A percentile compares a stretch with the other conserved stretches of the same genome.
Conservation (phyloP, 1,140 invertebrate genomes). For the Bombus confusus region DNA sequence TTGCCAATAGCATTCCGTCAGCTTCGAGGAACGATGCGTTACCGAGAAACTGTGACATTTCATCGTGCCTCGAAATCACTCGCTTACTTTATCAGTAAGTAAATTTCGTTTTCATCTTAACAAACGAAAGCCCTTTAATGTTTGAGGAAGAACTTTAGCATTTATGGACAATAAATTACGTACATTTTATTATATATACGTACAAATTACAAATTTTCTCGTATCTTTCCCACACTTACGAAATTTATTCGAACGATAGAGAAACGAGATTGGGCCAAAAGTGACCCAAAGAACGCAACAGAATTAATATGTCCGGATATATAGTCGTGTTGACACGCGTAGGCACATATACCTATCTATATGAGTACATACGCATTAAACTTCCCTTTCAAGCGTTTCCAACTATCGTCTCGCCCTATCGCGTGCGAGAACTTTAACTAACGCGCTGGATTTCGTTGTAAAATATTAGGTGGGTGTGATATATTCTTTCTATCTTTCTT, state of each 20-base stretch:
- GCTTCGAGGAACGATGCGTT: conserved; percentile 25
- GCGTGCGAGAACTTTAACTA: neutral
- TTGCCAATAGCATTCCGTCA: conserved; percentile 23
- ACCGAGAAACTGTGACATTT: conserved; percentile 34
- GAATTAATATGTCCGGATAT: neutral
- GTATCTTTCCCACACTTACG: neutral
- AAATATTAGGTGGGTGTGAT: conserved; percentile 11
- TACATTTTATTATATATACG: too few species aligned
- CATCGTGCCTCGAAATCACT: neutral
- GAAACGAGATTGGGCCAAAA: too few species aligned
- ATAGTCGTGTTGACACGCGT: neutral
- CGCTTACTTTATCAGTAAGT: neutral
- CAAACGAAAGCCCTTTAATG: too few species aligned
- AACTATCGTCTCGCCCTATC: neutral
- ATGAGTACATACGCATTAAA: neutral
- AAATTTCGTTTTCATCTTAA: too few species aligned
- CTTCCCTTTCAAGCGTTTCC: neutral
- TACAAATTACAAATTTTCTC: too few species aligned
- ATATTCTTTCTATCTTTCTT: neutral
- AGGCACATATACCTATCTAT: neutral
- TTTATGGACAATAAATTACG: too few species aligned
- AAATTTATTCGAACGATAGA: too few species aligned
- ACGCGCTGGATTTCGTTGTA: neutral
- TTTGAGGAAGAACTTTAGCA: too few species aligned
- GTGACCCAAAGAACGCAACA: neutral